Evolutionary conservation across 1,140 invertebrate species (phyloP).

Genomic region (Magallana ariakensis): DNA sequence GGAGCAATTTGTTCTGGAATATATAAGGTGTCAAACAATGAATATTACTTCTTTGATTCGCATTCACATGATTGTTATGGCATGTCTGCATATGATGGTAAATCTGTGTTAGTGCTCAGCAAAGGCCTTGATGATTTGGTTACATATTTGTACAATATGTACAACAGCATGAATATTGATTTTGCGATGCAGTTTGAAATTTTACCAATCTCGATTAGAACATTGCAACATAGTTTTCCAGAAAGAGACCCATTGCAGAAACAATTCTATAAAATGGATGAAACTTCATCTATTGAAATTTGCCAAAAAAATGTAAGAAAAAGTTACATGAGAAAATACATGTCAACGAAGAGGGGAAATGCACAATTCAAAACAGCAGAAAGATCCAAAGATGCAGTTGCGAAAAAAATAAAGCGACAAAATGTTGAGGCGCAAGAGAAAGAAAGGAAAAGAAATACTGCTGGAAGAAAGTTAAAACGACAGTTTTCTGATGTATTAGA

Average conservation of each 20-base stretch:
- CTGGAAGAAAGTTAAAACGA: too few relatives aligned
- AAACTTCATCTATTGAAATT: neutral
- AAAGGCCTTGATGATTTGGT: neutral
- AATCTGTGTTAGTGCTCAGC: neutral
- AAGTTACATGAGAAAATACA: neutral
- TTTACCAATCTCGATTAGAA: neutral
- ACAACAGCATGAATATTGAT: conserved; percentile 3
- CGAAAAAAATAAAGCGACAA: too few relatives aligned
- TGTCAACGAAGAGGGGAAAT: neutral
- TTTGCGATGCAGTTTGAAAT: conserved; percentile 39
- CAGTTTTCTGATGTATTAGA: too few relatives aligned
- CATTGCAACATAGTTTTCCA: neutral
- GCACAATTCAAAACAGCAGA: too few relatives aligned
- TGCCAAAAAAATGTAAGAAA: conserved; percentile 8
- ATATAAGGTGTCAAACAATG: neutral
- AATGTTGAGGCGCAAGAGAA: too few relatives aligned
- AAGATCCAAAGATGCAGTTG: too few relatives aligned
- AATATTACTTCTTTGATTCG: conserved; percentile 43
- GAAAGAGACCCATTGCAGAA: neutral
- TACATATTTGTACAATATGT: neutral
- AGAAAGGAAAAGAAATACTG: too few relatives aligned
- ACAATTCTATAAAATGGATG: neutral
- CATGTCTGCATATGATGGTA: neutral
- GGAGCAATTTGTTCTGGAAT: conserved; percentile 44
- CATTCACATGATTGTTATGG: conserved; percentile 40